Evolutionary conservation across 2,888 invertebrate species (phyloP).

Genomic region (Ectemnius cavifrons): DNA sequence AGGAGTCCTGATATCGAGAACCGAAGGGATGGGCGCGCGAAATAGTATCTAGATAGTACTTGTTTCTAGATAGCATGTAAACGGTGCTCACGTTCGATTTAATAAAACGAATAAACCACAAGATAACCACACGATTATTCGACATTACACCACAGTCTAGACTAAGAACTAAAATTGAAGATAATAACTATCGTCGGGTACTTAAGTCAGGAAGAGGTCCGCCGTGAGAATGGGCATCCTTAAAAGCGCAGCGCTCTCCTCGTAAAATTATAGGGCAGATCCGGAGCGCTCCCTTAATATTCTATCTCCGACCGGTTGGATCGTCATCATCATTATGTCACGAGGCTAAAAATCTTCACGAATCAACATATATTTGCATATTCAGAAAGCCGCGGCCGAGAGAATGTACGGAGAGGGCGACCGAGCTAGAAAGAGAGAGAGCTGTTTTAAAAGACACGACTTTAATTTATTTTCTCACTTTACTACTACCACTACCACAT

Average conservation of each 20-base stretch:
- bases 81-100: neutral
- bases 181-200: conserved; percentile 45
- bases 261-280: conserved; percentile 55
- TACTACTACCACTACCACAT: conserved; percentile 11
- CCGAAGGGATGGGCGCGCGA: neutral
- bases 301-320: conserved; percentile 56
- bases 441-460: conserved; percentile 53
- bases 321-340: conserved; percentile 62
- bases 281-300: conserved; percentile 53
- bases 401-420: neutral
- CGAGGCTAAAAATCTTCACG: conserved; percentile 53
- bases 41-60: neutral
- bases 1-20: neutral
- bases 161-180: conserved; percentile 45
- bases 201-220: conserved; percentile 37
- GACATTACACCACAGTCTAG: conserved; percentile 31
- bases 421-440: neutral
- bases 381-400: conserved; percentile 22
- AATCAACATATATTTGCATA: conserved; percentile 65
- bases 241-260: conserved; percentile 37
- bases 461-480: conserved; percentile 61
- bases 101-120: neutral
- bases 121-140: conserved; percentile 29
- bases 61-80: neutral
- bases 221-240: conserved; percentile 53